A percentile compares a stretch with the other conserved stretches of the same genome.
Conservation (phyloP, 2,113 vertebrate species). For the Oreochromis tanganicae region DNA sequence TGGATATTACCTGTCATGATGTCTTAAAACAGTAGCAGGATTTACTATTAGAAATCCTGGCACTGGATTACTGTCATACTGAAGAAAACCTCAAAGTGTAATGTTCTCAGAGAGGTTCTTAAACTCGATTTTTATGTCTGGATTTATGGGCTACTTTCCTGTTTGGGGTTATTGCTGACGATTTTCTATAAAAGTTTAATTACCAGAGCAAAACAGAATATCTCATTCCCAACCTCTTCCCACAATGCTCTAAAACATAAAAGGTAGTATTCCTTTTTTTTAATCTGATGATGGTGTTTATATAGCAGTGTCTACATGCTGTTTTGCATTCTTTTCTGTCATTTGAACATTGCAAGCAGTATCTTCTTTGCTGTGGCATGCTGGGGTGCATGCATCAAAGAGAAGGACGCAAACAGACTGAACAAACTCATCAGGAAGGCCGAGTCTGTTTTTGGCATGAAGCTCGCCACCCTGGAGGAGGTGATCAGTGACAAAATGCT, state of each 20-base stretch:
- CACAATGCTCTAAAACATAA: neutral
- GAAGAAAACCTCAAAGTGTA: too few species aligned
- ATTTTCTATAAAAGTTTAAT: too few species aligned
- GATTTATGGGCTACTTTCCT: too few species aligned
- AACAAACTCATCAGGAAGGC: neutral
- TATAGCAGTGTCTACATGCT: neutral
- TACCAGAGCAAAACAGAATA: too few species aligned
- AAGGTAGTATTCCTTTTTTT: neutral
- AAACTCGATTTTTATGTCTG: too few species aligned
- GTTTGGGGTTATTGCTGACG: too few species aligned
- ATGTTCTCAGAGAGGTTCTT: too few species aligned
- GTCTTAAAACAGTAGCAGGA: too few species aligned
- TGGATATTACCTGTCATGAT: neutral
- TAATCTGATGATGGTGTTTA: neutral
- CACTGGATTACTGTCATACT: too few species aligned
- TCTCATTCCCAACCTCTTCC: too few species aligned
- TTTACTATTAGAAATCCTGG: neutral
- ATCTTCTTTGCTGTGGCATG: neutral
- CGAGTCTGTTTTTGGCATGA: neutral
- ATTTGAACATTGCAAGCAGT: neutral
- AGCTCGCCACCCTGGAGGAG: neutral
- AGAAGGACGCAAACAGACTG: neutral
- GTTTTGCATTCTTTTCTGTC: neutral
- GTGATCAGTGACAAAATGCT: neutral
- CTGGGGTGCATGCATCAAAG: neutral